These are phyloP conservation scores for Rhagonycha fulva DNA, from an alignment of 2,888 invertebrate genomes.

Conservation along the genomic window DNA sequence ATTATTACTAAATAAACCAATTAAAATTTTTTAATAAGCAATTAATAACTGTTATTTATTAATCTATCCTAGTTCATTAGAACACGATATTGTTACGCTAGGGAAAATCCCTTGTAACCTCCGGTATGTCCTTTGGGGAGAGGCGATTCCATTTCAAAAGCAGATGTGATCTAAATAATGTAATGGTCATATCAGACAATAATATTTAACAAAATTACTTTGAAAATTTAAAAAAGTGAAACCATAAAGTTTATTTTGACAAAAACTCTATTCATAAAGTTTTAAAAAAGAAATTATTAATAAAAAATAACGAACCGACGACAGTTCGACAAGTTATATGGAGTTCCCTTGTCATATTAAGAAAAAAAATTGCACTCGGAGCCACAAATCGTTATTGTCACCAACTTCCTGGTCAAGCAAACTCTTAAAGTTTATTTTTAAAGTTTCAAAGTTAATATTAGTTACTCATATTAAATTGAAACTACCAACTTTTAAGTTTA, in stretches of 20 bases:
- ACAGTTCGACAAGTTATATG: conserved; percentile 47
- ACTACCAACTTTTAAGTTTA: background rate
- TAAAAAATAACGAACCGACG: conserved; percentile 41
- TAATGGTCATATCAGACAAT: background rate
- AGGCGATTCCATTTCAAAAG: conserved; percentile 13
- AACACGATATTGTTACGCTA: conserved; percentile 10
- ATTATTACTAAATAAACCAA: background rate
- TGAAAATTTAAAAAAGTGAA: background rate
- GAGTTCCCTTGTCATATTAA: conserved; percentile 46
- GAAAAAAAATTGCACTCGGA: conserved; percentile 40
- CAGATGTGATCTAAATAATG: conserved; percentile 4
- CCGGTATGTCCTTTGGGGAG: conserved; percentile 8
- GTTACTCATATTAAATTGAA: background rate
- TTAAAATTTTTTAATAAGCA: background rate
- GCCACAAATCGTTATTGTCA: conserved; percentile 48
- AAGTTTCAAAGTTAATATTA: conserved; percentile 41
- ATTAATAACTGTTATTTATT: conserved; percentile 13
- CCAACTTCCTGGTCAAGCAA: conserved; percentile 38
- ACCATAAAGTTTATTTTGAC: background rate
- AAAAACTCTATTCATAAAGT: background rate
- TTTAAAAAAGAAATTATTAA: conserved; percentile 32
- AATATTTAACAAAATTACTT: background rate
- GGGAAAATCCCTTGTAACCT: conserved; percentile 18
- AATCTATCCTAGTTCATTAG: conserved; percentile 14
- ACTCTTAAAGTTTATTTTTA: conserved; percentile 42